Conservation (phyloP, 2,113 vertebrate genomes). For the Ammodytes marinus region DNA sequence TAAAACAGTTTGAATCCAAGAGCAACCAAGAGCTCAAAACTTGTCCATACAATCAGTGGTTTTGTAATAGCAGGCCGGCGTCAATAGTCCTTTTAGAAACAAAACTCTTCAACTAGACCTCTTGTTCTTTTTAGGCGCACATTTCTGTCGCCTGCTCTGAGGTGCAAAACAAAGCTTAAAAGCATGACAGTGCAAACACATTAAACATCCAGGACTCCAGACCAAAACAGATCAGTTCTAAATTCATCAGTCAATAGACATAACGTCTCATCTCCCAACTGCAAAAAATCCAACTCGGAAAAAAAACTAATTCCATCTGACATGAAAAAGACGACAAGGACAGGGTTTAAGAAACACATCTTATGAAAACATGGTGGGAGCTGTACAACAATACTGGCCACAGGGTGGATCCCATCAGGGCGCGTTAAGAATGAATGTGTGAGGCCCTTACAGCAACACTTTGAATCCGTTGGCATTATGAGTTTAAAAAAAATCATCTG, state of each 20-base stretch:
- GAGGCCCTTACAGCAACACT: slow-evolving; percentile 67
- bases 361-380: slow-evolving; percentile 67
- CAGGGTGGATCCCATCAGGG: slow-evolving; percentile 34
- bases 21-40: neutral
- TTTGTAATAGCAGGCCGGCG: slow-evolving; percentile 1
- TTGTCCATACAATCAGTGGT: slow-evolving; percentile 32
- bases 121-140: slow-evolving; percentile 44
- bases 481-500: slow-evolving; percentile 58
- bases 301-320: slow-evolving; percentile 33
- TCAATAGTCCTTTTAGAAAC: slow-evolving; percentile 7
- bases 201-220: slow-evolving; percentile 59
- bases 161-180: slow-evolving; percentile 82
- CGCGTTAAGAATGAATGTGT: slow-evolving; percentile 41
- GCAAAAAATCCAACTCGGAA: slow-evolving; percentile 29
- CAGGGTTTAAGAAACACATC: slow-evolving; percentile 52
- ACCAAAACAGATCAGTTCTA: slow-evolving; percentile 19
- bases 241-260: slow-evolving; percentile 43
- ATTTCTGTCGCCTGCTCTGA: slow-evolving; percentile 35
- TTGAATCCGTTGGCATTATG: slow-evolving; percentile 80
- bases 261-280: slow-evolving; percentile 7
- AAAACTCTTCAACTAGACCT: slow-evolving; percentile 41
- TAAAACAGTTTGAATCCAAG: neutral
- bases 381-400: slow-evolving; percentile 86
- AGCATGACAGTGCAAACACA: slow-evolving; percentile 80
- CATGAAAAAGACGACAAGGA: slow-evolving; percentile 34